These are phyloP conservation scores for Drosophila prostipennis DNA, from an alignment of 2,888 invertebrate species.

Conservation along the genomic window DNA sequence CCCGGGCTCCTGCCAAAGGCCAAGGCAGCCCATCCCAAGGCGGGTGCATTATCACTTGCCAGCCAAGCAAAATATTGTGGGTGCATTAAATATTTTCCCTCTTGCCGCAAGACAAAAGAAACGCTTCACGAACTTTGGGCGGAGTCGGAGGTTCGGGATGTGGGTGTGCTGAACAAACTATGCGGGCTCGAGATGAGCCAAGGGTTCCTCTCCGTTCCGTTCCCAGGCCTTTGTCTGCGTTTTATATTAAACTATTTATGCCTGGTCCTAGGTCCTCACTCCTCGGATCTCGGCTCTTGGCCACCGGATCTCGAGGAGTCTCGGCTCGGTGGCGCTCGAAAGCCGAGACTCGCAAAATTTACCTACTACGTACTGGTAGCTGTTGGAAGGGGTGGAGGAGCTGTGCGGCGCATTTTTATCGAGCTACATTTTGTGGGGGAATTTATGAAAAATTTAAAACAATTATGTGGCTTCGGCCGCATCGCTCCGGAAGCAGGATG, in stretches of 20 bases:
- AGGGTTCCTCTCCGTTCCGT: constrained; percentile 5
- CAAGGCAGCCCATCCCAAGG: constrained; percentile 33
- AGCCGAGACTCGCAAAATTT: constrained; percentile 37
- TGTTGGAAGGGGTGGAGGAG: constrained; percentile 11
- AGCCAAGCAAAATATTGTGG: constrained; percentile 66
- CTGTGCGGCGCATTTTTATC: constrained; percentile 23
- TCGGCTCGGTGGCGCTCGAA: constrained; percentile 35
- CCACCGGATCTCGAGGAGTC: constrained; percentile 36
- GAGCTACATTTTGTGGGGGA: constrained; percentile 58
- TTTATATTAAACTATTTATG: constrained; percentile 72
- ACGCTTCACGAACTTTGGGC: constrained; percentile 29
- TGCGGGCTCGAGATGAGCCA: constrained; percentile 46
- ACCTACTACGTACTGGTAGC: constrained; percentile 29
- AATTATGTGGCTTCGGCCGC: constrained; percentile 60
- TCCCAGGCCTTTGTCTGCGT: constrained; percentile 65
- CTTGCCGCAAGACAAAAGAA: constrained; percentile 46
- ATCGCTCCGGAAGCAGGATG: constrained; percentile 17
- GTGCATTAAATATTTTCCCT: constrained; percentile 68
- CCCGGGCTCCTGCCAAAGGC: constrained; percentile 24
- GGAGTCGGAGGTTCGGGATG: not conserved
- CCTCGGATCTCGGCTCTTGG: constrained; percentile 12
- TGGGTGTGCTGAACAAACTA: constrained; percentile 38
- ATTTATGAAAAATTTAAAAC: constrained; percentile 71
- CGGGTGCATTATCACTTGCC: constrained; percentile 67
- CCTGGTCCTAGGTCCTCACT: constrained; percentile 6